Conservation (phyloP, 2,797 vertebrate species). For the Australoheros facetus region DNA sequence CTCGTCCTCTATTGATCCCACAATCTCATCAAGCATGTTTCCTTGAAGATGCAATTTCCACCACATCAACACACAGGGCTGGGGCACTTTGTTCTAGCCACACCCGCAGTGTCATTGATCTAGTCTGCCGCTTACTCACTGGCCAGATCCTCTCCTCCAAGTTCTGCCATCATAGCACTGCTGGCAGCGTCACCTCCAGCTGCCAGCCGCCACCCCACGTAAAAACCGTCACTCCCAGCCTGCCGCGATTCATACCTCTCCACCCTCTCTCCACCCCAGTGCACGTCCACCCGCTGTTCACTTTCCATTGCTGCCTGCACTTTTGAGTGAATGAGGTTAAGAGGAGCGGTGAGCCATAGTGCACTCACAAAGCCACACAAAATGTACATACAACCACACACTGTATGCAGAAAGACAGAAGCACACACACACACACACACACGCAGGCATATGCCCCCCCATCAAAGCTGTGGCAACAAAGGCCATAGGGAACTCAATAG, state of each 20-base stretch:
- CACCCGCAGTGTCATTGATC: constrained; percentile 75
- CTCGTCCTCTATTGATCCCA: constrained; percentile 78
- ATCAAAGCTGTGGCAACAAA: constrained; percentile 57
- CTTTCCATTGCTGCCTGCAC: constrained; percentile 32
- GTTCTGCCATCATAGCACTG: constrained; percentile 29
- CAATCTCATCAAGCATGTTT: constrained; percentile 82
- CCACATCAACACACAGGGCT: constrained; percentile 72
- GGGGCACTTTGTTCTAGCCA: constrained; percentile 76
- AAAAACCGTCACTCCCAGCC: constrained; percentile 37
- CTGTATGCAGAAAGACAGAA: neutral
- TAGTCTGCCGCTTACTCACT: constrained; percentile 44
- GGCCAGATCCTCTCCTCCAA: constrained; percentile 24
- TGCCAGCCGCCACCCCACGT: constrained; percentile 2
- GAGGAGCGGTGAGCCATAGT: constrained; percentile 45
- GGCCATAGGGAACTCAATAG: constrained; percentile 41
- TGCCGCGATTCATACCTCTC: constrained; percentile 25
- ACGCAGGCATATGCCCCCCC: constrained; percentile 20
- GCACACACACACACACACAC: neutral
- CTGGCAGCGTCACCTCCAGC: constrained; percentile 43
- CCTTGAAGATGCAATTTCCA: constrained; percentile 85
- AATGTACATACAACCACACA: constrained; percentile 27
- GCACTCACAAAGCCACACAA: constrained; percentile 25
- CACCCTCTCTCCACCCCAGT: constrained; percentile 1
- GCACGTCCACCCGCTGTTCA: constrained; percentile 40
- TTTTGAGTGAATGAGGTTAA: constrained; percentile 55